Percentiles rank a stretch among this genome's conserved stretches.
phyloP scores from a whole-genome alignment of 2,797 vertebrate species.

The Bufotes viridis region DNA sequence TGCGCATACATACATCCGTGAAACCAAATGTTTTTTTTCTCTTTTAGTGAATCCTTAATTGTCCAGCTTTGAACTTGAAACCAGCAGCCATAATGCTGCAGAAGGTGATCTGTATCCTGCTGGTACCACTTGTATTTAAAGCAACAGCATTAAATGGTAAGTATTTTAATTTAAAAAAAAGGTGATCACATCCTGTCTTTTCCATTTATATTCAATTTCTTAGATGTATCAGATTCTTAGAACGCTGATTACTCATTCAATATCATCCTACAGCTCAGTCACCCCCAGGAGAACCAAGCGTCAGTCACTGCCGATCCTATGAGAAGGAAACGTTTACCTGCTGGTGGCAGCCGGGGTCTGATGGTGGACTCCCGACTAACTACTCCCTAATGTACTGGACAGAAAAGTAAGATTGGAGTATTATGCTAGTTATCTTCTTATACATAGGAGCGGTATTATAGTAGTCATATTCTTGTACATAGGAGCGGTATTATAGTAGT shows the following conservation, averaged over 20 bases:
- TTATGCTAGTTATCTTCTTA: neutral
- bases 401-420: constrained; percentile 80
- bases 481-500: constrained; percentile 14
- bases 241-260: neutral
- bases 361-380: constrained; percentile 84
- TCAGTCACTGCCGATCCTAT: constrained; percentile 84
- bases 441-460: constrained; percentile 10
- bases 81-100: constrained; percentile 25
- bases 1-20: neutral
- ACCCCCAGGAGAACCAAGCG: constrained; percentile 80
- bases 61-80: neutral
- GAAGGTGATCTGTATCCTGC: neutral
- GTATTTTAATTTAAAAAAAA: neutral
- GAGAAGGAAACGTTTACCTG: constrained; percentile 96
- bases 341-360: constrained; percentile 88
- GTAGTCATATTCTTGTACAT: constrained; percentile 1
- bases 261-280: constrained; percentile 73
- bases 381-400: constrained; percentile 85
- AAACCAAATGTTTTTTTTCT: neutral
- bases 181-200: neutral
- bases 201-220: neutral
- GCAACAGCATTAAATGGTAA: constrained; percentile 28
- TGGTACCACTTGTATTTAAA: neutral
- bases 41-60: constrained; percentile 38
- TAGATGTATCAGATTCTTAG: neutral